These are phyloP conservation scores for Lucilia cuprina DNA, from an alignment of 1,140 invertebrate genomes.

Conservation along the genomic window DNA sequence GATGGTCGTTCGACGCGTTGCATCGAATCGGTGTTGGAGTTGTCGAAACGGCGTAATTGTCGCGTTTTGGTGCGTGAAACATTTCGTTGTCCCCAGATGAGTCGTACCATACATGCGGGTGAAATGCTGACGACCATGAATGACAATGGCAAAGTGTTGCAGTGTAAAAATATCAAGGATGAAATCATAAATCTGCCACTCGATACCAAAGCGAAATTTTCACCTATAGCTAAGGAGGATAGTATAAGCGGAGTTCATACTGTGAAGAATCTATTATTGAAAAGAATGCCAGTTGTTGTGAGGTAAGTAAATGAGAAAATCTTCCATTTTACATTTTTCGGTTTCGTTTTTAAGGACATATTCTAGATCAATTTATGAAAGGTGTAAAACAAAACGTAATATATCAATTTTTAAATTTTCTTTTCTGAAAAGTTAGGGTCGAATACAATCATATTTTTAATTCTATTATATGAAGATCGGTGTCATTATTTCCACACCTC, in stretches of 20 bases:
- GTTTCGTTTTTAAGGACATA: too few species aligned
- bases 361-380: too few species aligned
- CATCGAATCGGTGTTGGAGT: constrained; percentile 85
- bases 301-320: constrained; percentile 48
- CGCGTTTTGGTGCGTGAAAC: constrained; percentile 82
- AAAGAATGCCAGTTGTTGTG: constrained; percentile 89
- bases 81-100: constrained; percentile 61
- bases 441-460: too few species aligned
- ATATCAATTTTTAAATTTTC: too few species aligned
- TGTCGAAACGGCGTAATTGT: constrained; percentile 72
- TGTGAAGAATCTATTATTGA: constrained; percentile 82
- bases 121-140: constrained; percentile 76
- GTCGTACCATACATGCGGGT: constrained; percentile 82
- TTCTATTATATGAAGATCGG: too few species aligned
- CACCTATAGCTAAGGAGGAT: constrained; percentile 86
- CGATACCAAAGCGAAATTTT: constrained; percentile 89
- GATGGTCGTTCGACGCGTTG: constrained; percentile 88
- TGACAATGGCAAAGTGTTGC: constrained; percentile 77
- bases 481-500: too few species aligned
- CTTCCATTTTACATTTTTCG: too few species aligned
- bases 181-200: constrained; percentile 83
- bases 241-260: constrained; percentile 93
- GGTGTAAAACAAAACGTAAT: too few species aligned
- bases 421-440: too few species aligned
- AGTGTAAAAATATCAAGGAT: constrained; percentile 84